Percentiles rank a stretch among this genome's conserved stretches.
These are phyloP conservation scores for Parthenolecanium corni DNA, from an alignment of 2,888 invertebrate species.

Conservation along the genomic window DNA sequence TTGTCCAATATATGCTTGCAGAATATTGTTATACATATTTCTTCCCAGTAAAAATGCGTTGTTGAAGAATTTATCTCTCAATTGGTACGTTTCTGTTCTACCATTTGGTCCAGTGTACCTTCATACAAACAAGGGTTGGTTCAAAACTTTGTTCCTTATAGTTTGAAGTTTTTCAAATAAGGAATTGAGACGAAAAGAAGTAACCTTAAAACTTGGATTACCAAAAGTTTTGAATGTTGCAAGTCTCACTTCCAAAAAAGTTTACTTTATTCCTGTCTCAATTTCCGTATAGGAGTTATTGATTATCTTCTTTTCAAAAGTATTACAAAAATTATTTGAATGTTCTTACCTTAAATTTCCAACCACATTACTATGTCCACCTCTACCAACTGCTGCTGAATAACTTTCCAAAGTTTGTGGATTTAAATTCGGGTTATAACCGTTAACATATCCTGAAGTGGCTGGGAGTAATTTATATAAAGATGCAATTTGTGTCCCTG, in stretches of 20 bases:
- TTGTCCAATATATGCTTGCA: not conserved
- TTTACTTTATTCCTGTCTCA: too few relatives aligned
- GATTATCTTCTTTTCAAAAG: too few relatives aligned
- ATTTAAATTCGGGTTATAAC: not conserved
- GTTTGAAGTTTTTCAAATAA: not conserved
- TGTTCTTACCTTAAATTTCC: not conserved
- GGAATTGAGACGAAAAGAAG: not conserved
- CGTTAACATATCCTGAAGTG: not conserved
- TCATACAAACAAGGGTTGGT: not conserved
- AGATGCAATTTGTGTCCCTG: not conserved
- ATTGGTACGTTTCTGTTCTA: not conserved
- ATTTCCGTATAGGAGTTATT: too few relatives aligned
- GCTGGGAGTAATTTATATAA: not conserved
- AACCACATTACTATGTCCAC: not conserved
- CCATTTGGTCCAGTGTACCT: not conserved
- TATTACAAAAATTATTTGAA: too few relatives aligned
- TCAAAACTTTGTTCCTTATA: not conserved
- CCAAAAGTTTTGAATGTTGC: too few relatives aligned
- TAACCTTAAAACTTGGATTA: too few relatives aligned
- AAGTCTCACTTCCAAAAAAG: too few relatives aligned
- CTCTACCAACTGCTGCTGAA: not conserved
- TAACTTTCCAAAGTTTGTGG: not conserved
- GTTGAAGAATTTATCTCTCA: not conserved
- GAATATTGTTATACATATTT: not conserved
- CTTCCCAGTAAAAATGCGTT: not conserved